A percentile compares a stretch with the other conserved stretches of the same genome.
Conservation (phyloP, 2,888 invertebrate genomes). For the Quadriops clusia region DNA sequence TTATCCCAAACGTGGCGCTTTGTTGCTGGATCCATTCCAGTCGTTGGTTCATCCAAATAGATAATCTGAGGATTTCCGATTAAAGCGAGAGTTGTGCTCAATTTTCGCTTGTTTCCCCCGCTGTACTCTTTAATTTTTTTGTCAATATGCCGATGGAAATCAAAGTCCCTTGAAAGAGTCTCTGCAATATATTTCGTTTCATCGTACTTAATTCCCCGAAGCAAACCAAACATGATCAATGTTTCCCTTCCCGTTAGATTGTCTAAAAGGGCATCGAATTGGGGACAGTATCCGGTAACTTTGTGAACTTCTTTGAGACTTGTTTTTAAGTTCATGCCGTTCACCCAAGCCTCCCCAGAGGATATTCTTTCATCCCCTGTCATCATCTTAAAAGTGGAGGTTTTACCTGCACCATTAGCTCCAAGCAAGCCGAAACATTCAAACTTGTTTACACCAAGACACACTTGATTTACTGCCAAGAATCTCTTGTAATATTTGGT, state of each 20-base stretch:
- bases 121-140: slow-evolving; percentile 37
- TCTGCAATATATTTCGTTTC: slow-evolving; percentile 27
- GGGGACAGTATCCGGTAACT: slow-evolving; percentile 47
- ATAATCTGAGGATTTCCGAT: slow-evolving; percentile 44
- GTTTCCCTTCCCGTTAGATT: slow-evolving; percentile 44
- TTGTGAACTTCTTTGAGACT: slow-evolving; percentile 47
- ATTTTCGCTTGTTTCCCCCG: slow-evolving; percentile 45
- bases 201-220: slow-evolving; percentile 35
- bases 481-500: slow-evolving; percentile 60
- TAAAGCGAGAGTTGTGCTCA: slow-evolving; percentile 43
- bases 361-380: slow-evolving; percentile 66
- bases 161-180: slow-evolving; percentile 33
- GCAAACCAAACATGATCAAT: slow-evolving; percentile 39
- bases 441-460: slow-evolving; percentile 43
- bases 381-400: slow-evolving; percentile 75
- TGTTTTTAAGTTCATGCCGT: slow-evolving; percentile 29
- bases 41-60: slow-evolving; percentile 42
- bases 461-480: slow-evolving; percentile 61
- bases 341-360: slow-evolving; percentile 56
- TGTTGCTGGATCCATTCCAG: slow-evolving; percentile 69
- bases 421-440: slow-evolving; percentile 75
- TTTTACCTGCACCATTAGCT: slow-evolving; percentile 78
- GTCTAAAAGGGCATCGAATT: slow-evolving; percentile 44
- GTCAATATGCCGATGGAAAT: slow-evolving; percentile 35
- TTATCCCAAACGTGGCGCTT: slow-evolving; percentile 71